Percentiles rank a stretch among this genome's conserved stretches.
Conservation (phyloP, 2,113 vertebrate species). For the Phylloscopus trochilus region DNA sequence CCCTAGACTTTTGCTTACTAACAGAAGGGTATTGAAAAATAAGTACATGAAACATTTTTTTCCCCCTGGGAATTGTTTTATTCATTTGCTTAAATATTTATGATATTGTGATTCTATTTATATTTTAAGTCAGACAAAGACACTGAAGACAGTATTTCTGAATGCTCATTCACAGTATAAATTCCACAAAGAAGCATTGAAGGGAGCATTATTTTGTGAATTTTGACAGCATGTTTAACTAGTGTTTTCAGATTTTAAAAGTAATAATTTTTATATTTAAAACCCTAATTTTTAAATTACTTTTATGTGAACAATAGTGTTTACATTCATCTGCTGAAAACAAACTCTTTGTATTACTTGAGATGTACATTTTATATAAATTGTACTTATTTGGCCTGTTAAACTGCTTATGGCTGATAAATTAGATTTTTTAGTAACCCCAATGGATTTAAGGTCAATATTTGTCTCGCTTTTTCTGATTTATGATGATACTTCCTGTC, state of each 20-base stretch:
- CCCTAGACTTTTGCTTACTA: not conserved
- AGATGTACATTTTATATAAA: not conserved
- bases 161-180: not conserved
- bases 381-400: not conserved
- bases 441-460: not conserved
- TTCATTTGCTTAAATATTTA: slow-evolving; percentile 20
- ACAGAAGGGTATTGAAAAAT: not conserved
- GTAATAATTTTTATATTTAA: not conserved
- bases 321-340: not conserved
- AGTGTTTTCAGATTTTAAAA: not conserved
- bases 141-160: not conserved
- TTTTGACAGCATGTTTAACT: not conserved
- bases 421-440: not conserved
- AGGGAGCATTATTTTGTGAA: not conserved
- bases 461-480: not conserved
- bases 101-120: not conserved
- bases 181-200: not conserved
- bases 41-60: not conserved
- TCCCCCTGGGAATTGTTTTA: not conserved
- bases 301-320: not conserved
- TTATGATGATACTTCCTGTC: not conserved
- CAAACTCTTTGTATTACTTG: not conserved
- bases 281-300: not conserved
- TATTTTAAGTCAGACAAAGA: not conserved
- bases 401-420: not conserved